Conservation (phyloP, 1,140 invertebrate species). For the Heliconius hewitsoni region DNA sequence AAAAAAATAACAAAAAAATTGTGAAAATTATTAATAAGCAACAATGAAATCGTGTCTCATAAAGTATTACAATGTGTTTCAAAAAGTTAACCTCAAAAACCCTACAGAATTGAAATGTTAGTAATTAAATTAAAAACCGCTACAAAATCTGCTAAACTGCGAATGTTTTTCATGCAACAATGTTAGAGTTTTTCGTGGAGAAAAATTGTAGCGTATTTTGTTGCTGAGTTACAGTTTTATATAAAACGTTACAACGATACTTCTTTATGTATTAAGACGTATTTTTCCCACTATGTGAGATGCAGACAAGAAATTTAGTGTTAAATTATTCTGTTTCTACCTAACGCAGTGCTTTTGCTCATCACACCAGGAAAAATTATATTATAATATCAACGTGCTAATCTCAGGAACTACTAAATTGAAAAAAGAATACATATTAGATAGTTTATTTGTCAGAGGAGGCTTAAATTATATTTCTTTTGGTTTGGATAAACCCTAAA, state of each 20-base stretch:
- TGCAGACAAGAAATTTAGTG: too few relatives aligned
- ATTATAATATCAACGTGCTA: too few relatives aligned
- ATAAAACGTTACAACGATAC: neutral
- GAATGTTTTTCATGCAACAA: conserved; percentile 28
- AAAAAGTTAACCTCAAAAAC: conserved; percentile 7
- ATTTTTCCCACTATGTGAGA: too few relatives aligned
- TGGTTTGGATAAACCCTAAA: too few relatives aligned
- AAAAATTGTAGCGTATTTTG: neutral
- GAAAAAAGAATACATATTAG: too few relatives aligned
- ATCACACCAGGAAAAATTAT: too few relatives aligned
- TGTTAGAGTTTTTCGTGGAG: conserved; percentile 17
- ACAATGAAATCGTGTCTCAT: neutral
- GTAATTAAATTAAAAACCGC: conserved; percentile 22
- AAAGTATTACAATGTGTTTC: neutral
- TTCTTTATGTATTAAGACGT: neutral
- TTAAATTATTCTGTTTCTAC: too few relatives aligned
- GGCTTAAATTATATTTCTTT: too few relatives aligned
- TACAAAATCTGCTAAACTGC: conserved; percentile 30
- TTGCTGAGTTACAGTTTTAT: neutral
- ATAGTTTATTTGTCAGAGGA: too few relatives aligned
- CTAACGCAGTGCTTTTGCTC: too few relatives aligned
- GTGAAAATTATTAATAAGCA: neutral
- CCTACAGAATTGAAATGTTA: conserved; percentile 1
- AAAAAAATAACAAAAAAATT: neutral
- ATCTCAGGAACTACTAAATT: too few relatives aligned